Base-by-base conservation (phyloP, 2,797 vertebrate species). In the Gymnoscopelus braueri region DNA sequence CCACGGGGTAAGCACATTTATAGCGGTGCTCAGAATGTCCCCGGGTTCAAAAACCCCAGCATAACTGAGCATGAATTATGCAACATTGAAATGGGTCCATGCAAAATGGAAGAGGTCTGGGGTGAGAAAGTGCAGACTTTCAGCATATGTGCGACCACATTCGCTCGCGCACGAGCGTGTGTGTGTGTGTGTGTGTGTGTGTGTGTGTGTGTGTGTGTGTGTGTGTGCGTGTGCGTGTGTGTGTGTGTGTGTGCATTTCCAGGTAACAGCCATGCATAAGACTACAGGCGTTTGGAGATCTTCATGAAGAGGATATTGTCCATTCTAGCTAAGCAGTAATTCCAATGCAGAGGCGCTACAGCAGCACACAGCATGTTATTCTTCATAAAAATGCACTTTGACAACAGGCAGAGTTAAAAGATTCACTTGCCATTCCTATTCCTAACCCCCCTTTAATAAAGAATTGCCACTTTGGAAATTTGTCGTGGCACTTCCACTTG, bases 381-480 rank as follows among this genome's bases (percentile, higher is more conserved):
- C 63, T 12, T 15, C 15, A 39, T 69, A 69, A 69, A 69, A 51
- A 72, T 65, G 51, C 62, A 49, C 52, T 75, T 65, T 61, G 63
- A 69, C 63, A 60, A 63, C 72, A 52, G 29, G 60, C 63, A 72
- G 66, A 69, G 58, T 69, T 54, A 66, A 69, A 73, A 65, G 44
- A 72, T 76, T 69, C 66, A 63, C 69, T 63, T 62, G 73, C 32
- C 57, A 53, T 56, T 65, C 39, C 55, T 55, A 53, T 56, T 65
- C 39, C 55, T 44, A 44, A 44, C 39, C 58, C 54, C 23, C 52
- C 67, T 68, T 66, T 73, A 63, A 80, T 81, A 64, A 58, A 68
- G 67, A 67, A 71, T 74, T 69, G 72, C 65, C 53, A 67, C 52
- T 81, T 72, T 69, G 49, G 62, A 67, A 72, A 81, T 72, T 10